Base-by-base conservation (phyloP, 2,113 vertebrate genomes). In the Irena cyanogastra region DNA sequence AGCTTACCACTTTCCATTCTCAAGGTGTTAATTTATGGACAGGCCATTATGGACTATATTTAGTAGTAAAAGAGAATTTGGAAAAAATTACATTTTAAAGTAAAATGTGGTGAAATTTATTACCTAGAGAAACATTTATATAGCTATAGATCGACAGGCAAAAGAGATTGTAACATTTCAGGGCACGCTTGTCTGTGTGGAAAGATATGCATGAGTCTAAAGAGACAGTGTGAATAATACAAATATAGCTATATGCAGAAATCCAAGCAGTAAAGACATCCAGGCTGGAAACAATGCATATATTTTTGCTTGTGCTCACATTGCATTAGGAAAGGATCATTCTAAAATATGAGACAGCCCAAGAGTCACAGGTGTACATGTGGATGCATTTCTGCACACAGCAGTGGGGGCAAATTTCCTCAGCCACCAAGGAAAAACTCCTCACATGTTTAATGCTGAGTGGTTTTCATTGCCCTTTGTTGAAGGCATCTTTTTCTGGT, bases 81-180 rank as follows among this genome's bases (percentile, higher is more conserved):
- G 47, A 78, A 93, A 91, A 95, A 94, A 94, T 83, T 90, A 89
- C 84, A 95, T 92, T 92, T 96, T 95, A 93, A 96, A 97, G 90
- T 96, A 95, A 96, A 90, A 96, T 88, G 79, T 81, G 56, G 68
- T 81, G 49, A 87, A 90, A 75, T 90, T 81, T 93, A 88, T 93
- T 92, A 78, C 75, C 41, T 54, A 23, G 69, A 93, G 86, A 89
- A 97, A 87, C 31, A 60, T 94, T 89, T 87, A 56, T 84, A 68
- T 53, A 94, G 69, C 68, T 68, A 14, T 6, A 93, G 75, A 83
- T 86, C 0, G 5, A 74, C 47, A 93, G 13, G 69, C 26, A 80
- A 59, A 49, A 63, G 68, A 90, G 68, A 93, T 64, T 54, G 14
- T 71, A 87, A 53, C 64, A 76, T 78, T 65, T 75, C 60, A 56